Base-by-base conservation (phyloP, 2,888 invertebrate species). In the Zootermopsis nevadensis region DNA sequence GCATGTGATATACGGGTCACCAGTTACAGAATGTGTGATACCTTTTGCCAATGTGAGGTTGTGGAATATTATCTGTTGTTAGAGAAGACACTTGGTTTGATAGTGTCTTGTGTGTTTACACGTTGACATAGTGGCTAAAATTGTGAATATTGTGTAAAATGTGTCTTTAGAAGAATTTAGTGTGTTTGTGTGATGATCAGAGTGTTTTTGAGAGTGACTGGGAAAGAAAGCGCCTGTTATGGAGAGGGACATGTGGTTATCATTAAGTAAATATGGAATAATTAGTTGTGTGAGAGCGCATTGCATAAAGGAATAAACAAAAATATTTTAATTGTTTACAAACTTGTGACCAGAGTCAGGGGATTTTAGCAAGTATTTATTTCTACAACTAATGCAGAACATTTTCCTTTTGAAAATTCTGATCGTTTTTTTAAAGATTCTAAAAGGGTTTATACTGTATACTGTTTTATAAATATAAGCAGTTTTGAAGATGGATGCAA, bases 311-410 rank as follows among this genome's bases (percentile, higher is more conserved):
- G 60, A 83, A 82, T 82, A 69, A 83, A 83, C 74, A 80, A 81
- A 80, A 83, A 83, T 83, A 83, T 83, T 83, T 83, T 83, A 83
- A 77, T 82, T 83, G 83, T 83, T 83, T 83, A 72, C 38, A 53
- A 48, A 80, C 22, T 74, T 74, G n/a, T 33, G 35, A 38, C 74
- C 38, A 38, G 74, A 74, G n/a, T 69, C 69, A 33, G 69, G 69
- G 69, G 31, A 30, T 35, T 38, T 38, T 38, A 35, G 74, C n/a
- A 38, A 35, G 22, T 74, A 38, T 74, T n/a, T 74, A 60, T 60
- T 60, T 60, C 60, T n/a, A 60, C 27, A 60, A 15, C 1, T 48
- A 48, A 48, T 48, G 3, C 19, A 48, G 48, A 48, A 48, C 19
- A 19, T 48, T 48, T 48, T 48, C 48, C 12, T 48, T 15, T 48